Percentiles rank a stretch among this genome's conserved stretches.
Evolutionary conservation across 2,113 vertebrate genomes (phyloP).

Genomic region (Castor canadensis): DNA sequence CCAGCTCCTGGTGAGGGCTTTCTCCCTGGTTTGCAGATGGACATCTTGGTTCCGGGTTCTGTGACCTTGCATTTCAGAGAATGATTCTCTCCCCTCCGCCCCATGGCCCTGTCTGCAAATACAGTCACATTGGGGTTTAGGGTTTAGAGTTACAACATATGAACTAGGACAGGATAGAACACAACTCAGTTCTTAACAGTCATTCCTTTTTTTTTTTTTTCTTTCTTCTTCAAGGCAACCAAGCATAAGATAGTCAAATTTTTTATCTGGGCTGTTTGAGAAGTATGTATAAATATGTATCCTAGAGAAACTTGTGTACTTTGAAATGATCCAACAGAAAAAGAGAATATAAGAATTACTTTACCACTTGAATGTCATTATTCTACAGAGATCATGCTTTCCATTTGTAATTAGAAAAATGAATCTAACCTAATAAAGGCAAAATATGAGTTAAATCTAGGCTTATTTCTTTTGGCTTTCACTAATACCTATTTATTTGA

Average conservation of each 20-base stretch:
- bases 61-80: neutral
- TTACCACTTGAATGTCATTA: neutral
- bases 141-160: neutral
- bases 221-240: neutral
- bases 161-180: neutral
- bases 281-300: neutral
- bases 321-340: slow-evolving; percentile 15
- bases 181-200: neutral
- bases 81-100: no score
- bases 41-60: neutral
- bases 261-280: neutral
- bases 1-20: neutral
- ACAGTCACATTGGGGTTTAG: neutral
- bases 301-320: neutral
- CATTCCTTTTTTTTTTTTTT: neutral
- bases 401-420: slow-evolving; percentile 2
- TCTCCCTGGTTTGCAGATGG: neutral
- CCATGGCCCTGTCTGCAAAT: neutral
- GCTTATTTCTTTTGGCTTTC: neutral
- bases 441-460: slow-evolving; percentile 25
- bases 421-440: neutral
- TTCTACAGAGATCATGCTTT: neutral
- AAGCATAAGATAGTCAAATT: neutral
- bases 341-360: neutral
- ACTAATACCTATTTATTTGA: neutral